Evolutionary conservation across 2,797 vertebrate genomes (phyloP).

Genomic region (Bucorvus abyssinicus): DNA sequence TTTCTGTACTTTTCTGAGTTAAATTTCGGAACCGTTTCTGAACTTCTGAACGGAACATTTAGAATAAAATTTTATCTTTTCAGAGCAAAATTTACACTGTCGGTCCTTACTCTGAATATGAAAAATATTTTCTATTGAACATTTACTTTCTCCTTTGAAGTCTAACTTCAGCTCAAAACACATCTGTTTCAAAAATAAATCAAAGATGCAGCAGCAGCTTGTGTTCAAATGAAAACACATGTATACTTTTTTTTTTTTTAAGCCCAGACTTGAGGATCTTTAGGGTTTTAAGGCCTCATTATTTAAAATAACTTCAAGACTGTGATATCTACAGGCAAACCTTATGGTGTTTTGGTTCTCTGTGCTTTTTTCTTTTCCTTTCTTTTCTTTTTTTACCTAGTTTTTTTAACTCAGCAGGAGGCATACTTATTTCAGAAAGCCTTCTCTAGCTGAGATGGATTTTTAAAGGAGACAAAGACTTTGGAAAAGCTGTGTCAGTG

Average conservation of each 20-base stretch:
- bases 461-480: background rate
- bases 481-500: background rate
- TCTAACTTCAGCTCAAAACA: slow-evolving; percentile 55
- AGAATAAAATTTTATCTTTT: background rate
- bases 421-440: background rate
- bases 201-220: slow-evolving; percentile 63
- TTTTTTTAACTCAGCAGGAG: slow-evolving; percentile 1
- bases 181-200: slow-evolving; percentile 68
- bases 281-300: slow-evolving; percentile 6
- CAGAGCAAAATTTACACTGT: slow-evolving; percentile 36
- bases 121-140: slow-evolving; percentile 62
- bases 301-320: slow-evolving; percentile 51
- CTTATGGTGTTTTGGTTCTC: slow-evolving; percentile 20
- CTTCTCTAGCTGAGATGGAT: background rate
- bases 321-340: slow-evolving; percentile 1
- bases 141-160: slow-evolving; percentile 66
- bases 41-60: slow-evolving; percentile 4
- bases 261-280: slow-evolving; percentile 12
- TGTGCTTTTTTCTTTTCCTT: background rate
- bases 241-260: background rate
- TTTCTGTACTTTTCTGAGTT: background rate
- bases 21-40: slow-evolving; percentile 7
- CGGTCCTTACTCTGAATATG: slow-evolving; percentile 29
- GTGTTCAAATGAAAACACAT: slow-evolving; percentile 48
- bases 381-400: background rate